Conservation (phyloP, 2,888 invertebrate genomes). For the Diploptera punctata region DNA sequence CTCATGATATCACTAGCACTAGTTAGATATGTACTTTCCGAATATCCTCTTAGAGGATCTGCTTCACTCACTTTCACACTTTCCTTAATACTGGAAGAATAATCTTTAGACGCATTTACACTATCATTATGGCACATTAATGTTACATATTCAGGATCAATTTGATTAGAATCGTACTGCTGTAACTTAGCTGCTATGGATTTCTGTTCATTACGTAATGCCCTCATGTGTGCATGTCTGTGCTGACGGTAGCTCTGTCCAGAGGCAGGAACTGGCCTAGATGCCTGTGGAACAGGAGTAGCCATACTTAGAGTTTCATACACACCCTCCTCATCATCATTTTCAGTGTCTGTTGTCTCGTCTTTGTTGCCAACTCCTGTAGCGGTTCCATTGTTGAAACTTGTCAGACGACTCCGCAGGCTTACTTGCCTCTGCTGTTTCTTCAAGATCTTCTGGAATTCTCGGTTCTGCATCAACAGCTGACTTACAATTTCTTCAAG, state of each 20-base stretch:
- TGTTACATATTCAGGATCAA: slow-evolving; percentile 39
- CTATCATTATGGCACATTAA: slow-evolving; percentile 30
- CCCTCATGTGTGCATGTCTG: slow-evolving; percentile 42
- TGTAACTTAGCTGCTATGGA: slow-evolving; percentile 8
- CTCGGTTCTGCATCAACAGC: slow-evolving; percentile 80
- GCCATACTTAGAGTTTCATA: slow-evolving; percentile 36
- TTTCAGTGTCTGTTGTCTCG: slow-evolving; percentile 49
- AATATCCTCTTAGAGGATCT: slow-evolving; percentile 47
- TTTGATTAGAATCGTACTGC: neutral
- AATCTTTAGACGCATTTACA: neutral
- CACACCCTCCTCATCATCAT: slow-evolving; percentile 44
- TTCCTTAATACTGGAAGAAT: slow-evolving; percentile 44
- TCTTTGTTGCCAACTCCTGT: slow-evolving; percentile 33
- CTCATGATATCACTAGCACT: slow-evolving; percentile 7
- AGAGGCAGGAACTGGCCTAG: neutral
- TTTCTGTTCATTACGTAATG: slow-evolving; percentile 42
- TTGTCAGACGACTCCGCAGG: slow-evolving; percentile 60
- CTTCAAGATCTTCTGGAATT: slow-evolving; percentile 79
- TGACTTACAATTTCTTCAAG: slow-evolving; percentile 83
- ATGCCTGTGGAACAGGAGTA: neutral
- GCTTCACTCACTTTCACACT: slow-evolving; percentile 56
- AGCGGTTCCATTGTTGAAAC: neutral
- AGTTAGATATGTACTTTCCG: neutral
- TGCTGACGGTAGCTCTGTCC: slow-evolving; percentile 40
- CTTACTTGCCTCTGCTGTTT: slow-evolving; percentile 70